Percentiles rank a stretch among this genome's conserved stretches.
These are phyloP conservation scores for Albula glossodonta DNA, from an alignment of 2,113 vertebrate genomes.

Conservation along the genomic window DNA sequence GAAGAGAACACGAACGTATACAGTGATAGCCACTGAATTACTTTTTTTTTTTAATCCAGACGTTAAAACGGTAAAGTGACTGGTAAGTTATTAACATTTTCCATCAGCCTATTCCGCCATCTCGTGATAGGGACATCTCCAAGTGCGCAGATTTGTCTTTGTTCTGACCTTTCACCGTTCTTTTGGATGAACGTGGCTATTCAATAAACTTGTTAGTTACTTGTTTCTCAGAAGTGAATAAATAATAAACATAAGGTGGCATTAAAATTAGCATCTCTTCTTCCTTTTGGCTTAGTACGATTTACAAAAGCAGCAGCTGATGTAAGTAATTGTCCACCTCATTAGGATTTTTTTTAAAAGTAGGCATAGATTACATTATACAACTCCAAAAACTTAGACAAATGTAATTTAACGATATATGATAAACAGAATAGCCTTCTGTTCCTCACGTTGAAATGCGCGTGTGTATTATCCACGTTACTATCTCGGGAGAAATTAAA, in stretches of 20 bases:
- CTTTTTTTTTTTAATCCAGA: neutral
- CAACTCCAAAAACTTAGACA: neutral
- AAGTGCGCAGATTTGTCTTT: neutral
- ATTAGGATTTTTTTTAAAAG: too few relatives aligned
- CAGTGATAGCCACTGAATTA: too few relatives aligned
- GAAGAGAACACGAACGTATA: neutral
- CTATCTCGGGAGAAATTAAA: neutral
- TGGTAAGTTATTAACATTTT: neutral
- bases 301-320: too few relatives aligned
- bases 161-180: neutral
- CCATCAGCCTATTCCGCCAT: neutral
- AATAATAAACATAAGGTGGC: neutral
- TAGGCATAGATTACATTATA: neutral
- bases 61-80: too few relatives aligned
- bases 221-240: neutral
- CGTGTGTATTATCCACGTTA: neutral
- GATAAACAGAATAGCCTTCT: neutral
- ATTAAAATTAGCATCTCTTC: too few relatives aligned
- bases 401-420: neutral
- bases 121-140: neutral
- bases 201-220: neutral
- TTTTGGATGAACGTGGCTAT: neutral
- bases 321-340: too few relatives aligned
- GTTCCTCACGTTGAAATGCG: neutral
- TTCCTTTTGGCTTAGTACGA: too few relatives aligned